phyloP scores from a whole-genome alignment of 2,888 invertebrate species.

The Thyatira batis region DNA sequence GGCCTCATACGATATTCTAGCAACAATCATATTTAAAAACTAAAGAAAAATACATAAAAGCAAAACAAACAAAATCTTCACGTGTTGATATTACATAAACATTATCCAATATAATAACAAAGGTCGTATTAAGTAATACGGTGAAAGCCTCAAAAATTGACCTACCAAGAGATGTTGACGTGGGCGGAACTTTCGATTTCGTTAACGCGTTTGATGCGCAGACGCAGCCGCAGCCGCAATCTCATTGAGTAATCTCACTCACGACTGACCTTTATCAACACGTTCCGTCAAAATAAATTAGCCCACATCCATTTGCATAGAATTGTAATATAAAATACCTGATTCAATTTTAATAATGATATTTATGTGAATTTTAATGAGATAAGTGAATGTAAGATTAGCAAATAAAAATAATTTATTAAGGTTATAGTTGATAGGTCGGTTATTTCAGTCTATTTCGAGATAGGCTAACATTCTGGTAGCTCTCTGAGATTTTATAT shows the following conservation, averaged over 20 bases:
- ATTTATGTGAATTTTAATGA: neutral
- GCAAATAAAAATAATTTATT: neutral
- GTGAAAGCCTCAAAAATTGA: slow-evolving; percentile 60
- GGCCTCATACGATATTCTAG: neutral
- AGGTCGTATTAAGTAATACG: slow-evolving; percentile 67
- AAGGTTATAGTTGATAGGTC: neutral
- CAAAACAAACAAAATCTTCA: neutral
- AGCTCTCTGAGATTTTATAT: no score
- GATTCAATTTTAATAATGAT: slow-evolving; percentile 5
- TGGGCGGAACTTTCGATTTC: slow-evolving; percentile 70
- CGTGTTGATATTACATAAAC: slow-evolving; percentile 34
- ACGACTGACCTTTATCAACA: slow-evolving; percentile 54
- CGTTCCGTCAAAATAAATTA: slow-evolving; percentile 25
- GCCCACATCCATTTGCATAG: slow-evolving; percentile 27
- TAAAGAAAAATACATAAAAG: neutral
- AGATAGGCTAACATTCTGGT: no score
- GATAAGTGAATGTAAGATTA: neutral
- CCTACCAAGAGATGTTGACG: slow-evolving; percentile 45
- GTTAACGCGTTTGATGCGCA: slow-evolving; percentile 38
- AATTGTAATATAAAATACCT: slow-evolving; percentile 15
- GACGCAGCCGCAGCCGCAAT: slow-evolving; percentile 18
- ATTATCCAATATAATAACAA: slow-evolving; percentile 34
- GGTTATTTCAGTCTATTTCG: neutral
- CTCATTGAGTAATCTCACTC: slow-evolving; percentile 42
- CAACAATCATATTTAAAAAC: no score